Evolutionary conservation across 2,797 vertebrate genomes (phyloP).

Genomic region (Pygocentrus nattereri): DNA sequence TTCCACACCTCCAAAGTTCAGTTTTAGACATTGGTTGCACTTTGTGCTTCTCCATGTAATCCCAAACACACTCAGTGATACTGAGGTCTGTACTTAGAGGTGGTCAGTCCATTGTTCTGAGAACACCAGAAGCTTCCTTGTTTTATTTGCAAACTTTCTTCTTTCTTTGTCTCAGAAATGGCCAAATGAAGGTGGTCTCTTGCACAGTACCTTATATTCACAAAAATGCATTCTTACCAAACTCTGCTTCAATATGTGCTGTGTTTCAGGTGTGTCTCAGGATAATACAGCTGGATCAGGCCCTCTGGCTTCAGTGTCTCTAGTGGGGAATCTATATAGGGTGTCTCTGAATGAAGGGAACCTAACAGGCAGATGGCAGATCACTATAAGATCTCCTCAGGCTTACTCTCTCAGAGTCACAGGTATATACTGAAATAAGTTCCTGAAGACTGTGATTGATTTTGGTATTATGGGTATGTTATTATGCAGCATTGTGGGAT

Average conservation of each 20-base stretch:
- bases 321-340: slow-evolving; percentile 69
- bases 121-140: too few relatives aligned
- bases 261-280: slow-evolving; percentile 69
- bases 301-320: slow-evolving; percentile 63
- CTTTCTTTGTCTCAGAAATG: too few relatives aligned
- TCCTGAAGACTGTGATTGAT: neutral
- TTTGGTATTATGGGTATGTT: neutral
- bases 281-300: slow-evolving; percentile 58
- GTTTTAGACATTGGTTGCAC: too few relatives aligned
- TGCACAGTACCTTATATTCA: too few relatives aligned
- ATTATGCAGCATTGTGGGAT: too few relatives aligned
- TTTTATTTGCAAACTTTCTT: too few relatives aligned
- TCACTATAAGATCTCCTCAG: slow-evolving; percentile 53
- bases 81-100: too few relatives aligned
- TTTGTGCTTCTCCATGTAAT: too few relatives aligned
- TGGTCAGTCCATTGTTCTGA: too few relatives aligned
- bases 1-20: too few relatives aligned
- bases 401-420: slow-evolving; percentile 71
- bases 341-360: slow-evolving; percentile 61
- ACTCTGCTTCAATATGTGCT: neutral
- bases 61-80: too few relatives aligned
- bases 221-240: neutral
- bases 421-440: slow-evolving; percentile 61
- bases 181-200: too few relatives aligned
- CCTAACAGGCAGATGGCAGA: slow-evolving; percentile 69